Evolutionary conservation across 2,113 vertebrate species (phyloP), one percentile per base, ranked within the genome.

Genomic region (Laticauda laticaudata): DNA sequence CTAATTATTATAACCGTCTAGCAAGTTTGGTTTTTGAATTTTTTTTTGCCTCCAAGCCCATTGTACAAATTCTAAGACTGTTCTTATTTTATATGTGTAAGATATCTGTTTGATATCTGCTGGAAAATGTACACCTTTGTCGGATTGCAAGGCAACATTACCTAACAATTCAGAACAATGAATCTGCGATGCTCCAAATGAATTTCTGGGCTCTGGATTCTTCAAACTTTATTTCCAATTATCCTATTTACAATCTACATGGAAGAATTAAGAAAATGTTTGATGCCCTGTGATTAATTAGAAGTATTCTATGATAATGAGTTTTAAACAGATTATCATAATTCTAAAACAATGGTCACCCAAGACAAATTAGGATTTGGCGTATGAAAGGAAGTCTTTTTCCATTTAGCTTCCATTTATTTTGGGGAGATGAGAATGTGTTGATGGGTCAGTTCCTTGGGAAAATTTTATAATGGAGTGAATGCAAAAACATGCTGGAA

Each of bases 361-460:
- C 64, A 92, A 90, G 93, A 94, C 75, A 92, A 90, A 86, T 61
- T 85, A 91, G 61, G 90, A 54, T 34, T 39, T 29, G 29, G 21
- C 11, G 1, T 56, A 14, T 59, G 51, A 59, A 12, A 54, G 26
- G 29, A 26, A 87, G 14, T 2, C 5, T 51, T 10, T 59, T 54
- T 55, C 24, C 24, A 90, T 64, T 59, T 64, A 59, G 57, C 39
- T 45, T 64, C 57, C 88, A 55, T 43, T 75, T 55, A 26, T 88
- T 90, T 90, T 54, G 48, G 29, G 18, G 45, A 26, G 34, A 53
- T 57, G 45, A 29, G 55, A 26, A 69, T 87, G 57, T 34, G 7
- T 87, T 87, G 43, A 86, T 90, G 75, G 48, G 89, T 54, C 75
- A 64, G 54, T 93, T 81, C 93, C 39, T 45, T 45, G 45, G 75